Percentiles rank a stretch among this genome's conserved stretches.
Conservation (phyloP, 2,113 vertebrate species). For the Aegypius monachus region DNA sequence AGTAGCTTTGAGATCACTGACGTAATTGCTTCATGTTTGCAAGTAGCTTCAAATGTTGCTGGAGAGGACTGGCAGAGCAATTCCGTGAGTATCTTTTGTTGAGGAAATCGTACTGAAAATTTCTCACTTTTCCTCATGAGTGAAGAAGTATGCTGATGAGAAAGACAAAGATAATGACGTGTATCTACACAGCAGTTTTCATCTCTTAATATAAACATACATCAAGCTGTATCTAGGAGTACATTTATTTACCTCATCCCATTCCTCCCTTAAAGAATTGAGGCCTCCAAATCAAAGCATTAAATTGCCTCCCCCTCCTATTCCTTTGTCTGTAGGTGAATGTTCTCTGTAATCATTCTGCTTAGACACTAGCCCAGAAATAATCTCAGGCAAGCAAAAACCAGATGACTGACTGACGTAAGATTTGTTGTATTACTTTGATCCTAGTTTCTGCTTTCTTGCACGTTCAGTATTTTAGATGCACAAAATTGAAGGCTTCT, state of each 20-base stretch:
- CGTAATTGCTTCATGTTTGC: neutral
- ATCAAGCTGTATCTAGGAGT: neutral
- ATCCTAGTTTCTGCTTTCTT: neutral
- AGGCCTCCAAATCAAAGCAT: neutral
- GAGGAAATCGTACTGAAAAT: neutral
- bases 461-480: neutral
- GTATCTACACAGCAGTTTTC: neutral
- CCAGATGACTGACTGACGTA: neutral
- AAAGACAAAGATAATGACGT: neutral
- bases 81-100: neutral
- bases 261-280: neutral
- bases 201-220: neutral
- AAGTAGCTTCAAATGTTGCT: neutral
- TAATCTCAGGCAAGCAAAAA: neutral
- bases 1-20: neutral
- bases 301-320: neutral
- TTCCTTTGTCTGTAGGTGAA: neutral
- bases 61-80: neutral
- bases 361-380: neutral
- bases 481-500: neutral
- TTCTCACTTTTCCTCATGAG: neutral
- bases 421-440: neutral
- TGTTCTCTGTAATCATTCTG: neutral
- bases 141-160: neutral
- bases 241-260: neutral